Conservation (phyloP, 2,113 vertebrate species). For the Dipodomys merriami region DNA sequence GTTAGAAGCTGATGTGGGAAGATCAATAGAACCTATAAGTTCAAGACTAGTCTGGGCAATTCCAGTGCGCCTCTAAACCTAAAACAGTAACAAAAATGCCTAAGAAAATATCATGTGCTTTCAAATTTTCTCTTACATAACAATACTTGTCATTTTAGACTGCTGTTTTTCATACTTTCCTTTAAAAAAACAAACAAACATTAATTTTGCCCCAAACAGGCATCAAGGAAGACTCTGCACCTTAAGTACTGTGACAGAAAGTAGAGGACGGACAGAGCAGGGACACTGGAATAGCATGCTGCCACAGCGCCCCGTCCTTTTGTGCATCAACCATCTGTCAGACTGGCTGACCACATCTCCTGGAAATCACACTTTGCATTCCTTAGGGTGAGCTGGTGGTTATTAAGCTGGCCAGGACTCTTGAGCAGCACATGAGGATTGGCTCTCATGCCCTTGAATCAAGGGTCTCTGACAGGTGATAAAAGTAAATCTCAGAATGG, state of each 20-base stretch:
- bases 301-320: conserved; percentile 22
- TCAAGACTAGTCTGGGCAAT: not conserved
- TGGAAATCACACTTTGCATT: conserved; percentile 62
- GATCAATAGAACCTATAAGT: not conserved
- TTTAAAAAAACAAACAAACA: not conserved
- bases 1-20: no score
- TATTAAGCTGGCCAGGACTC: conserved; percentile 80
- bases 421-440: conserved; percentile 75
- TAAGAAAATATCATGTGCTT: not conserved
- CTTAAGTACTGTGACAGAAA: not conserved
- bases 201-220: not conserved
- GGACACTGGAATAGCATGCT: not conserved
- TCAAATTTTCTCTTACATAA: not conserved
- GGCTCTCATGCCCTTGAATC: conserved; percentile 84
- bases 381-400: conserved; percentile 73
- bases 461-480: conserved; percentile 85
- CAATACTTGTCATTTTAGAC: fast-evolving
- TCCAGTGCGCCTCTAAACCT: no score
- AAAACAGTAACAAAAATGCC: no score
- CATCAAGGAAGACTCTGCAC: not conserved
- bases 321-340: conserved; percentile 74
- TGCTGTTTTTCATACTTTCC: not conserved
- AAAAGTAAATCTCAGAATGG: conserved; percentile 85
- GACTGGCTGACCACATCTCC: conserved; percentile 64
- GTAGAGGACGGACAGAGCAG: not conserved